Percentiles rank a stretch among this genome's conserved stretches.
Evolutionary conservation across 1,140 invertebrate species (phyloP).

Genomic region (Panagrolaimus sp.): DNA sequence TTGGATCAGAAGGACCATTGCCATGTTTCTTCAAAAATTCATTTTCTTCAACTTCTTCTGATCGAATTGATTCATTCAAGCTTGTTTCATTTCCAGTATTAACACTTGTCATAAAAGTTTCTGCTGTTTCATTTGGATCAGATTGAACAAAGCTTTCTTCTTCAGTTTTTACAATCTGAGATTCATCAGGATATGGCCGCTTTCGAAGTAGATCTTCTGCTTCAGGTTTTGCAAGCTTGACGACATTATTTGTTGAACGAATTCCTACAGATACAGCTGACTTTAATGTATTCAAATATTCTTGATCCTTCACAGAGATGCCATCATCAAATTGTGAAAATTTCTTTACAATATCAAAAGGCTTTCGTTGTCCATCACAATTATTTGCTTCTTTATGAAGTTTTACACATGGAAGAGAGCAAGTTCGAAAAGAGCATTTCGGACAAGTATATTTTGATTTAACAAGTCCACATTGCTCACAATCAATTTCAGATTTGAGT

Average conservation of each 20-base stretch:
- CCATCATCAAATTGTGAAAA: constrained; percentile 18
- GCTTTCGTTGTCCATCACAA: constrained; percentile 27
- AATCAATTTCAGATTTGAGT: constrained; percentile 16
- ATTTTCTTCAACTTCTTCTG: neutral
- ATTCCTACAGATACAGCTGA: neutral
- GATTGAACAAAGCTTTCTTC: too few relatives aligned
- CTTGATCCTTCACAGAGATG: constrained; percentile 23
- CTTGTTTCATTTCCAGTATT: too few relatives aligned
- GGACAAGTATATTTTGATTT: constrained; percentile 40
- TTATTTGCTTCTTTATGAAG: constrained; percentile 30
- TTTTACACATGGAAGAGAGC: constrained; percentile 32
- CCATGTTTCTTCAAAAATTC: constrained; percentile 13
- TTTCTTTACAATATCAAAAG: constrained; percentile 21
- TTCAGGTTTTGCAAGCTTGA: neutral
- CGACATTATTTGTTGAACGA: neutral
- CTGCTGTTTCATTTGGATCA: too few relatives aligned
- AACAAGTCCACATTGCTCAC: constrained; percentile 25
- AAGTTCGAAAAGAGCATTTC: constrained; percentile 32
- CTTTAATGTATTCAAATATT: constrained; percentile 19
- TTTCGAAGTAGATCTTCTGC: neutral
- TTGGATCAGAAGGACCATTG: constrained; percentile 2
- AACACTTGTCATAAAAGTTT: too few relatives aligned
- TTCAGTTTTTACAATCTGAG: too few relatives aligned
- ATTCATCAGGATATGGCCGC: neutral
- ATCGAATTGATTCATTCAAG: too few relatives aligned